Evolutionary conservation across 2,888 invertebrate genomes (phyloP).

Genomic region (Ormyrus pomaceus): DNA sequence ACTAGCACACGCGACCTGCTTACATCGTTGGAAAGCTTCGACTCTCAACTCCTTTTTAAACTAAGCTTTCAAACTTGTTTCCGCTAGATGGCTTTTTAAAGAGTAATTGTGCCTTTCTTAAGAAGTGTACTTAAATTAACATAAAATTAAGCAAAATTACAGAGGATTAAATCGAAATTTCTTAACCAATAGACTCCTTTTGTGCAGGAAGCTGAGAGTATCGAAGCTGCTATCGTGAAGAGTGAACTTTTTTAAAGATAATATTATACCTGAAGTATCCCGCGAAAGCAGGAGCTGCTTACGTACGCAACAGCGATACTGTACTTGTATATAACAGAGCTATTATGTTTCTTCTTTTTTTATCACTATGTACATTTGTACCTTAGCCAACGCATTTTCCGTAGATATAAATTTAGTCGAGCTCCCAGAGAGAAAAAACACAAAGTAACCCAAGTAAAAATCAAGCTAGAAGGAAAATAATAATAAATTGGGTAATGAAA

Average conservation of each 20-base stretch:
- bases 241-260: constrained; percentile 30
- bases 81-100: too few species aligned
- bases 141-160: too few species aligned
- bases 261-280: constrained; percentile 25
- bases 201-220: too few species aligned
- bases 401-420: constrained; percentile 66
- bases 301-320: constrained; percentile 59
- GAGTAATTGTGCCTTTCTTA: too few species aligned
- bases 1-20: too few species aligned
- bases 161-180: too few species aligned
- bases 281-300: constrained; percentile 10
- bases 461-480: constrained; percentile 20
- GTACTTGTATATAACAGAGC: constrained; percentile 69
- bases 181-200: too few species aligned
- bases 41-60: too few species aligned
- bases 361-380: constrained; percentile 75
- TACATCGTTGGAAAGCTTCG: too few species aligned
- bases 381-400: constrained; percentile 72
- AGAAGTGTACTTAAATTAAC: too few species aligned
- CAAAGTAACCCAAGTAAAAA: not conserved
- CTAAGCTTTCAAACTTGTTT: too few species aligned
- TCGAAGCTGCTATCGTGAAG: constrained; percentile 2
- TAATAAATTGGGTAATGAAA: constrained; percentile 34
- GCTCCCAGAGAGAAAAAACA: constrained; percentile 60
- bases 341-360: constrained; percentile 57